phyloP scores from a whole-genome alignment of 2,797 vertebrate species.

The Philypnodon macrostomus region DNA sequence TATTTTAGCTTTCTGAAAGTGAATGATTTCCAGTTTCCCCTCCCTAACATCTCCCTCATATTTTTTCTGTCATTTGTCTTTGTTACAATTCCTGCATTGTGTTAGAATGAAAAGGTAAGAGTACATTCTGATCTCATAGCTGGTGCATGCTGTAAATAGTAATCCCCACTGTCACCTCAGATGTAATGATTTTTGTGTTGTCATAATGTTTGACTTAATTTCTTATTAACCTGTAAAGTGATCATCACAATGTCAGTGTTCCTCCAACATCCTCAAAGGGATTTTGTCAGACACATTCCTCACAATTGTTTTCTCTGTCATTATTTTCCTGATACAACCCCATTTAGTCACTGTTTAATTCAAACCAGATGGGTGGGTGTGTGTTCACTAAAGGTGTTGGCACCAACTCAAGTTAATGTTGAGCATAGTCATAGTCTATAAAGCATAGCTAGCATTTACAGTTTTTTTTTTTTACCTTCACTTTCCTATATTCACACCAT shows the following conservation, averaged over 20 bases:
- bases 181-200: constrained; percentile 68
- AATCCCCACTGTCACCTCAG: constrained; percentile 73
- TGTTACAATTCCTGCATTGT: constrained; percentile 98
- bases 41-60: constrained; percentile 92
- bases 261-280: constrained; percentile 47
- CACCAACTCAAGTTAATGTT: constrained; percentile 30
- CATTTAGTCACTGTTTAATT: constrained; percentile 55
- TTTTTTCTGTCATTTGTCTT: constrained; percentile 98
- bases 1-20: constrained; percentile 81
- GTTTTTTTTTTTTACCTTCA: no score
- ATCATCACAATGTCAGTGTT: constrained; percentile 67
- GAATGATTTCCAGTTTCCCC: constrained; percentile 80
- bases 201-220: constrained; percentile 53
- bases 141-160: constrained; percentile 87
- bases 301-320: constrained; percentile 57
- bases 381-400: constrained; percentile 44
- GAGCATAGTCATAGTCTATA: constrained; percentile 15
- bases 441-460: no score
- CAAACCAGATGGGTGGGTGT: constrained; percentile 49
- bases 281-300: constrained; percentile 65
- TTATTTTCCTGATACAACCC: constrained; percentile 48
- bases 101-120: constrained; percentile 99
- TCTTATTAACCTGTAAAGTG: constrained; percentile 68
- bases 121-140: constrained; percentile 87
- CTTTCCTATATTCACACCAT: no score